Percentiles rank a stretch among this genome's conserved stretches.
phyloP scores from a whole-genome alignment of 2,113 vertebrate species.

The Cepphus grylle region DNA sequence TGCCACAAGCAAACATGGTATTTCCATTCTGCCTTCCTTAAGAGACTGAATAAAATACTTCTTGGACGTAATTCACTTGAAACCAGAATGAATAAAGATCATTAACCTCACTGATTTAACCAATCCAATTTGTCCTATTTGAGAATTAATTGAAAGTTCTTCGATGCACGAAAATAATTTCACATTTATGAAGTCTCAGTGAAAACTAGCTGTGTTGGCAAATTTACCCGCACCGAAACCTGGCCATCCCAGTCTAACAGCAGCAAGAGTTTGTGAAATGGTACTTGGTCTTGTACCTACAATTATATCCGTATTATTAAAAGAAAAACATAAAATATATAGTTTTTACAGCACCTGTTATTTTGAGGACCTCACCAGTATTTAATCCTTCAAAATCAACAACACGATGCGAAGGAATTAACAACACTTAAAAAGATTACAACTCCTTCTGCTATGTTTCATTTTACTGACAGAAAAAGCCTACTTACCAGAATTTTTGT shows the following conservation, averaged over 20 bases:
- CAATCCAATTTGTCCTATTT: not conserved
- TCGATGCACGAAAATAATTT: not conserved
- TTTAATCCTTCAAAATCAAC: not conserved
- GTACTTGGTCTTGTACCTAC: not conserved
- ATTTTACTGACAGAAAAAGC: not conserved
- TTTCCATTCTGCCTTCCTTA: not conserved
- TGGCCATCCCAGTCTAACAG: not conserved
- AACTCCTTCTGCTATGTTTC: not conserved
- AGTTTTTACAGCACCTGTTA: not conserved
- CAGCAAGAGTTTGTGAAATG: not conserved
- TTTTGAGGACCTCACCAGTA: not conserved
- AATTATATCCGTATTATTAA: not conserved
- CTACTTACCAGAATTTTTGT: slow-evolving; percentile 91
- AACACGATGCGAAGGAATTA: not conserved
- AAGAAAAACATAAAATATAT: not conserved
- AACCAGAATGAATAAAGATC: not conserved
- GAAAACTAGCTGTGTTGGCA: not conserved
- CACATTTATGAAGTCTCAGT: not conserved
- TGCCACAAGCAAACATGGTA: not conserved
- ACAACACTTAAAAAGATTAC: not conserved
- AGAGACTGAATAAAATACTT: not conserved
- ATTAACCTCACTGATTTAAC: not conserved
- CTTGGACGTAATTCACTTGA: not conserved
- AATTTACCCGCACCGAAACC: not conserved
- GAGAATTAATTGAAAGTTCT: not conserved